Evolutionary conservation across 1,140 invertebrate species (phyloP).

Genomic region (Marisa cornuarietis): DNA sequence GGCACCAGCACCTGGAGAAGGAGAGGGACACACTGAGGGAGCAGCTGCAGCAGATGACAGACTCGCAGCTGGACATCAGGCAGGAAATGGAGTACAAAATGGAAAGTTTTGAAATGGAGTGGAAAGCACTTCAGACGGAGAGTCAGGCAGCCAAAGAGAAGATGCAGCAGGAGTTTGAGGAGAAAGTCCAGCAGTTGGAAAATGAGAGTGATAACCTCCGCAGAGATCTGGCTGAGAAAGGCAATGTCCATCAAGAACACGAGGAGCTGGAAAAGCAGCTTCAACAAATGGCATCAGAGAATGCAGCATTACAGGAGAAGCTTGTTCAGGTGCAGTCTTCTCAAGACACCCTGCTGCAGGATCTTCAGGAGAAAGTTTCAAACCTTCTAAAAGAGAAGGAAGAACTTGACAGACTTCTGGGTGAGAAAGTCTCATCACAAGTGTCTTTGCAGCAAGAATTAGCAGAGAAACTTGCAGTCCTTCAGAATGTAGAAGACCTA

Average conservation of each 20-base stretch:
- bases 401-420: no score
- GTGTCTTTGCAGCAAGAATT: no score
- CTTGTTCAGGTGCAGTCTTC: slow-evolving; percentile 8
- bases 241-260: neutral
- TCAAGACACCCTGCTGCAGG: slow-evolving; percentile 15
- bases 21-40: neutral
- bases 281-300: slow-evolving; percentile 6
- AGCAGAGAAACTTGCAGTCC: no score
- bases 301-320: slow-evolving; percentile 23
- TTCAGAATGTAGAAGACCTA: no score
- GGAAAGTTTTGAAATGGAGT: neutral
- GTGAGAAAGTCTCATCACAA: no score
- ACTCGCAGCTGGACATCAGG: neutral
- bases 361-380: no score
- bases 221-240: slow-evolving; percentile 7
- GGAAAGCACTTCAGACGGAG: slow-evolving; percentile 9
- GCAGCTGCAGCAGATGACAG: neutral
- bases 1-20: neutral
- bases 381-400: no score
- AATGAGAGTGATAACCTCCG: slow-evolving; percentile 14
- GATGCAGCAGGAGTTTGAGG: slow-evolving; percentile 2
- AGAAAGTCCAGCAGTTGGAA: slow-evolving; percentile 6
- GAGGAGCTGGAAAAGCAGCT: slow-evolving; percentile 14
- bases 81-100: slow-evolving; percentile 6
- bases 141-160: neutral